Conservation (phyloP, 1,140 invertebrate genomes). For the Drosophila trapezifrons region DNA sequence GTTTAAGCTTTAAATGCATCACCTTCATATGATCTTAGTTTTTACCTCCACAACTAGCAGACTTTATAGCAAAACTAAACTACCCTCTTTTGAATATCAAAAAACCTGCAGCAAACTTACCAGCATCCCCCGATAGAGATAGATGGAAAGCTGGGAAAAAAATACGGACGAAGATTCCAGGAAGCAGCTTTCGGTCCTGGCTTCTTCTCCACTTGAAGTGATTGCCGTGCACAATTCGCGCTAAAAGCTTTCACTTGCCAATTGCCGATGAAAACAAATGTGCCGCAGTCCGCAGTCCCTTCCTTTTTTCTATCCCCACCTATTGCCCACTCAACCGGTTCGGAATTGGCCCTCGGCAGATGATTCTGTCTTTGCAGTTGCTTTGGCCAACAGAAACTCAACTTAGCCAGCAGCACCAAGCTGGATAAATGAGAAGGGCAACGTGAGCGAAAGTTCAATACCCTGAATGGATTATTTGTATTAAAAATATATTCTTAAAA, state of each 20-base stretch:
- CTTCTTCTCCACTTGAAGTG: conserved; percentile 56
- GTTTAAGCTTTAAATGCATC: too few relatives aligned
- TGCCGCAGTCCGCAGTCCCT: conserved; percentile 48
- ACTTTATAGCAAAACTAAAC: background rate
- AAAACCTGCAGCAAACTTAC: conserved; percentile 36
- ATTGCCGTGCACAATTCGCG: conserved; percentile 73
- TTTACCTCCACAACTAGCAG: too few relatives aligned
- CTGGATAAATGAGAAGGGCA: background rate
- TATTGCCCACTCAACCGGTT: conserved; percentile 34
- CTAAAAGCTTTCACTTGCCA: conserved; percentile 79
- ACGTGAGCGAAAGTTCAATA: conserved; percentile 3
- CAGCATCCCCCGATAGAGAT: conserved; percentile 4
- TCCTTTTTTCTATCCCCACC: conserved; percentile 5
- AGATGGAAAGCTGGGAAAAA: background rate
- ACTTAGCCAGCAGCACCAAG: conserved; percentile 20
- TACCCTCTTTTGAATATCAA: conserved; percentile 4
- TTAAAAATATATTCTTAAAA: background rate
- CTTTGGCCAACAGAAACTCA: conserved; percentile 20
- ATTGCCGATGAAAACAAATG: conserved; percentile 80
- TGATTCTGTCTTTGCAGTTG: conserved; percentile 51
- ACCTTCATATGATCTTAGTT: too few relatives aligned
- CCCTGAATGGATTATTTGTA: conserved; percentile 17
- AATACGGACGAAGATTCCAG: background rate
- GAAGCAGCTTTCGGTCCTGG: conserved; percentile 25
- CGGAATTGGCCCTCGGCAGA: conserved; percentile 28